phyloP scores from a whole-genome alignment of 2,113 vertebrate genomes.

The Triplophysa tibetana region DNA sequence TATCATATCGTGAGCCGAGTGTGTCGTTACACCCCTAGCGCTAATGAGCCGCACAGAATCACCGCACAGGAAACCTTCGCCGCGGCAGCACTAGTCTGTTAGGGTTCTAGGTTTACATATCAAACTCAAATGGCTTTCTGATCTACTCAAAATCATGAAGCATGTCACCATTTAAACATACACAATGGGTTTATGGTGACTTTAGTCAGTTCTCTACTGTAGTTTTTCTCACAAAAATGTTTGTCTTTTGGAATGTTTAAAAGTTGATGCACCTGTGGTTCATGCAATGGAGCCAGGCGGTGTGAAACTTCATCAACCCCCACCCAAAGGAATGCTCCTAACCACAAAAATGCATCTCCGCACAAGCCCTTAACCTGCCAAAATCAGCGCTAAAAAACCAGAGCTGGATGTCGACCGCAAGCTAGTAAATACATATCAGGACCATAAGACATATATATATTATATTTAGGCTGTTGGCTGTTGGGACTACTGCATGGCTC shows the following conservation, averaged over 20 bases:
- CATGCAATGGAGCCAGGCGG: not conserved
- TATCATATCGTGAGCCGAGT: too few relatives aligned
- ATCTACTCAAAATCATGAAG: too few relatives aligned
- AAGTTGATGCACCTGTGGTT: slow-evolving; percentile 40
- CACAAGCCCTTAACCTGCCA: not conserved
- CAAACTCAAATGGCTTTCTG: too few relatives aligned
- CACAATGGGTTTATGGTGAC: too few relatives aligned
- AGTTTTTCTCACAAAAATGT: not conserved
- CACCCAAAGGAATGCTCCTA: slow-evolving; percentile 14
- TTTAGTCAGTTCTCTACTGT: too few relatives aligned
- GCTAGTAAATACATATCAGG: slow-evolving; percentile 33
- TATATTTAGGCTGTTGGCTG: slow-evolving; percentile 37
- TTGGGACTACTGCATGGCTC: too few relatives aligned
- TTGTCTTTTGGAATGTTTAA: not conserved
- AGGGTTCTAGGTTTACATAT: too few relatives aligned
- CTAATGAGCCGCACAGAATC: too few relatives aligned
- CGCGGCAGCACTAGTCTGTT: too few relatives aligned
- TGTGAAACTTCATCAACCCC: slow-evolving; percentile 24
- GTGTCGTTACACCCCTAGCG: too few relatives aligned
- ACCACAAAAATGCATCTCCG: slow-evolving; percentile 43
- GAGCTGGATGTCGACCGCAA: slow-evolving; percentile 14
- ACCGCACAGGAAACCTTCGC: too few relatives aligned
- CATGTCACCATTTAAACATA: too few relatives aligned
- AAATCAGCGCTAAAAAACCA: slow-evolving; percentile 14
- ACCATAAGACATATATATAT: slow-evolving; percentile 9